phyloP scores from a whole-genome alignment of 1,140 invertebrate genomes.

The Chlorops oryzae region DNA sequence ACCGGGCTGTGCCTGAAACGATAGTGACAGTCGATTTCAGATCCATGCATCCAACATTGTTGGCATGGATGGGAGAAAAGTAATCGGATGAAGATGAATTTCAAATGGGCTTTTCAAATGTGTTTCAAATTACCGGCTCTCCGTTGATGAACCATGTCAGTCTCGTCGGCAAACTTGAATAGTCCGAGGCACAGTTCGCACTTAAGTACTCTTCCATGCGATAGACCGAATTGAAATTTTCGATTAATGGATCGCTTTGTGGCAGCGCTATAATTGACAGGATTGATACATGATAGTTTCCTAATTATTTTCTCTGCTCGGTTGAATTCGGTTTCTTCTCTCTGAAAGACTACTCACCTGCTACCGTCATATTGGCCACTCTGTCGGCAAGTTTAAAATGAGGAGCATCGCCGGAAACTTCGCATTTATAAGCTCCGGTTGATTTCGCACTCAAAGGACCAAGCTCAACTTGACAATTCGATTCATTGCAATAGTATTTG shows the following conservation, averaged over 20 bases:
- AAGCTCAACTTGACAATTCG: slow-evolving; percentile 52
- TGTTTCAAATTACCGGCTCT: slow-evolving; percentile 54
- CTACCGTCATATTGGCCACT: slow-evolving; percentile 58
- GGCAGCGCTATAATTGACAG: slow-evolving; percentile 57
- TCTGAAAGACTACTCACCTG: too few relatives aligned
- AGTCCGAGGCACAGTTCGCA: slow-evolving; percentile 56
- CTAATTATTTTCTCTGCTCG: too few relatives aligned
- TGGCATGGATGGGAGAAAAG: too few relatives aligned
- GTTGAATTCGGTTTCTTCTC: too few relatives aligned
- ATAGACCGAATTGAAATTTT: slow-evolving; percentile 51
- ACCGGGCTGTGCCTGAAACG: slow-evolving; percentile 37
- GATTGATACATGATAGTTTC: too few relatives aligned
- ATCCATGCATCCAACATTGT: too few relatives aligned
- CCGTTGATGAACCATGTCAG: slow-evolving; percentile 60
- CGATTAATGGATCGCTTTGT: slow-evolving; percentile 53
- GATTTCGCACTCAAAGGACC: slow-evolving; percentile 51
- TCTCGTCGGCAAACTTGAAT: slow-evolving; percentile 54
- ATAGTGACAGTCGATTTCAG: too few relatives aligned
- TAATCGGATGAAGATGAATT: too few relatives aligned
- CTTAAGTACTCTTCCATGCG: slow-evolving; percentile 54
- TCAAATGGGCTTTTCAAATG: too few relatives aligned
- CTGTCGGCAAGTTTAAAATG: slow-evolving; percentile 55
- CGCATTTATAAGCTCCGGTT: slow-evolving; percentile 55
- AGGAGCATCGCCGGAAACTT: slow-evolving; percentile 59
- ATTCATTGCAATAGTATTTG: slow-evolving; percentile 55